Percentiles rank a stretch among this genome's conserved stretches.
phyloP scores from a whole-genome alignment of 2,797 vertebrate species.

The Oceanodroma leucorhoa region DNA sequence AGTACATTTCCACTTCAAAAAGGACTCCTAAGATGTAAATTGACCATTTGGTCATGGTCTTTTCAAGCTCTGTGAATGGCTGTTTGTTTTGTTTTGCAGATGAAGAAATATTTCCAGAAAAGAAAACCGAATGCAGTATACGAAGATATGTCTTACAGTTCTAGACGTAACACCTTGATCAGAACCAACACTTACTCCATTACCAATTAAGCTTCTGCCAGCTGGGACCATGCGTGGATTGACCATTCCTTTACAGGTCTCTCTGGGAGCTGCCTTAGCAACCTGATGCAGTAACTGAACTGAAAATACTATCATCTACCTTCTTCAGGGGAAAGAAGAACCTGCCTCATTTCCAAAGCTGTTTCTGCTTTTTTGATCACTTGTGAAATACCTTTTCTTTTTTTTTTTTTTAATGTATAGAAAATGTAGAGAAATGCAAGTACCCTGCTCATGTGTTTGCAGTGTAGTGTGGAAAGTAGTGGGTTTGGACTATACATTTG shows the following conservation, averaged over 20 bases:
- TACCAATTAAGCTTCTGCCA: neutral
- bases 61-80: neutral
- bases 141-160: slow-evolving; percentile 58
- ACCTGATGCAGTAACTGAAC: neutral
- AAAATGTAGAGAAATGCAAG: neutral
- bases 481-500: neutral
- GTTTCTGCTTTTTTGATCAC: neutral
- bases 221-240: rapidly evolving
- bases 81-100: slow-evolving; percentile 10
- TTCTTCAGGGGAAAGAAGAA: neutral
- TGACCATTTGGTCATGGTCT: neutral
- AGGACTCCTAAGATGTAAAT: neutral
- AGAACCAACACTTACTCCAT: rapidly evolving
- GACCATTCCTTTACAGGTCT: neutral
- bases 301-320: neutral
- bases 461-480: neutral
- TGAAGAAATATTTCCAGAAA: slow-evolving; percentile 20
- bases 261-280: neutral
- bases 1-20: neutral
- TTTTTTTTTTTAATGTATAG: neutral
- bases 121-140: neutral
- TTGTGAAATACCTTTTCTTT: neutral
- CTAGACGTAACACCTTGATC: neutral
- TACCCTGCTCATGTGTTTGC: neutral
- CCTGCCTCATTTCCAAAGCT: neutral